These are phyloP conservation scores for Dryoscopus gambensis DNA, from an alignment of 2,113 vertebrate species.

Conservation along the genomic window DNA sequence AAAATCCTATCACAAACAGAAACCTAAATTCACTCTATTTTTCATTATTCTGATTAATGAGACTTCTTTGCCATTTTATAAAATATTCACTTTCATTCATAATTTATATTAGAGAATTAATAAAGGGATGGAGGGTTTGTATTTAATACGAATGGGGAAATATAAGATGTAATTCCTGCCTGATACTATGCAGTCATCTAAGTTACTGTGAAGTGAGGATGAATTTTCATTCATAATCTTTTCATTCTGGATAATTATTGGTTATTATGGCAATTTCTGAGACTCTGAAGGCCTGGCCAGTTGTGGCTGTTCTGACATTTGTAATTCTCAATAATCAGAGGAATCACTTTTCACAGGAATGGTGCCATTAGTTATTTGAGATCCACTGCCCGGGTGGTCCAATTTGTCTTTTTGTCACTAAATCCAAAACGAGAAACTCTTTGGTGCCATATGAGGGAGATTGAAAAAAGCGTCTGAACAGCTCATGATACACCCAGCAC, in stretches of 20 bases:
- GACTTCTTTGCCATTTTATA: neutral
- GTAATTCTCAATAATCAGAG: conserved; percentile 13
- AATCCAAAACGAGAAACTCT: neutral
- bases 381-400: neutral
- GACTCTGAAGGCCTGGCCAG: neutral
- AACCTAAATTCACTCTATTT: neutral
- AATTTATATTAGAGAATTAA: neutral
- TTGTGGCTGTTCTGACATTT: conserved; percentile 5
- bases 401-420: neutral
- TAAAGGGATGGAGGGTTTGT: neutral
- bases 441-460: neutral
- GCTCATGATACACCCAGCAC: neutral
- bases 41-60: neutral
- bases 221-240: conserved; percentile 30
- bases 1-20: neutral
- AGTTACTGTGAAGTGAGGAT: neutral
- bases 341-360: neutral
- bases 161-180: neutral
- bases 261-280: conserved; percentile 15
- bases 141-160: neutral
- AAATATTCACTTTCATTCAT: neutral
- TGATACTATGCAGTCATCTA: neutral
- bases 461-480: neutral
- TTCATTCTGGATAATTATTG: conserved; percentile 1
- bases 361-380: neutral